Conservation (phyloP, 2,797 vertebrate species). For the Onychomys arenicola region DNA sequence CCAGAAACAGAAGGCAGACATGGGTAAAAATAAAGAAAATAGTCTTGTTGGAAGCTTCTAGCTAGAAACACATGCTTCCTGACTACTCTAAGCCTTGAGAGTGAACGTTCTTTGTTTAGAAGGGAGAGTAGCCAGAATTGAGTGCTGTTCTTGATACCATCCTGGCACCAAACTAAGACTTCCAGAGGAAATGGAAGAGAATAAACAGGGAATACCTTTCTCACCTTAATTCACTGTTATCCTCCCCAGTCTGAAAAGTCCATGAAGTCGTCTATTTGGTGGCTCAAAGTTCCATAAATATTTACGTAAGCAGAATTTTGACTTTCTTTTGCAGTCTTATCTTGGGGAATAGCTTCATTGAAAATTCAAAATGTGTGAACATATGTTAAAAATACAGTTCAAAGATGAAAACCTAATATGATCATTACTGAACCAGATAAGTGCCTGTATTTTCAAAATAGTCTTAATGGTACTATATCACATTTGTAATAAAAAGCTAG, state of each 20-base stretch:
- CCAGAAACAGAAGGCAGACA: conserved; percentile 14
- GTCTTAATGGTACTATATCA: neutral
- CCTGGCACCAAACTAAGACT: neutral
- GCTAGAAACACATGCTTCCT: neutral
- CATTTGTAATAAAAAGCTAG: conserved; percentile 40
- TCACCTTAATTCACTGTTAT: neutral
- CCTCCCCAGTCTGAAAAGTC: neutral
- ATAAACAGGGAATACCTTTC: neutral
- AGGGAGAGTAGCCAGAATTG: neutral
- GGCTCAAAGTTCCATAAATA: neutral
- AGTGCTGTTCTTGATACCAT: neutral
- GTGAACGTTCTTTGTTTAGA: conserved; percentile 20
- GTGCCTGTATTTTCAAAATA: conserved; percentile 41
- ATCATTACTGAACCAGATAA: neutral
- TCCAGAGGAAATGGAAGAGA: conserved; percentile 7
- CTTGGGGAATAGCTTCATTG: neutral
- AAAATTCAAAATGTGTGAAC: neutral
- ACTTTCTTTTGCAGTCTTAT: conserved; percentile 44
- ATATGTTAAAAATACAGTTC: neutral
- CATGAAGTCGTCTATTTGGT: neutral
- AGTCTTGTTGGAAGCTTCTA: neutral
- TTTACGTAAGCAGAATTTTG: neutral
- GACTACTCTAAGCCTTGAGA: neutral
- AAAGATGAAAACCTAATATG: neutral
- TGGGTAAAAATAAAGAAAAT: conserved; percentile 28